These are phyloP conservation scores for Percopsis transmontana DNA, from an alignment of 2,113 vertebrate genomes.

Conservation along the genomic window DNA sequence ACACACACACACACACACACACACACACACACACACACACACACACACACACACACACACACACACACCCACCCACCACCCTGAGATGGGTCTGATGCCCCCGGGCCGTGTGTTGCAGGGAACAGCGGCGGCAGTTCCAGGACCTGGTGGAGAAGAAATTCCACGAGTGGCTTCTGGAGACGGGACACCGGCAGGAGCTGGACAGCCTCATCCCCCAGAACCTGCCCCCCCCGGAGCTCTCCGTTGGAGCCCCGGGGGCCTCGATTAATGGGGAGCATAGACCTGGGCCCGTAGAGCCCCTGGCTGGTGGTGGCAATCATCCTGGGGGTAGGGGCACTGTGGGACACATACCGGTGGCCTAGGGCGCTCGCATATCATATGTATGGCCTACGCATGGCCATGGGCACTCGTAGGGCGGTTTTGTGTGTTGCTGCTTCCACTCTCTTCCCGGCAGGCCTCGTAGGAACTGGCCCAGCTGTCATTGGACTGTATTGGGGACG, in stretches of 20 bases:
- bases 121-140: conserved; percentile 88
- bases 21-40: no score
- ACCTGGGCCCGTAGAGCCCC: neutral
- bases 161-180: conserved; percentile 88
- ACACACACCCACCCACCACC: no score
- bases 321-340: conserved; percentile 67
- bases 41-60: no score
- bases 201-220: conserved; percentile 85
- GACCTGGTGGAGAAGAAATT: conserved; percentile 89
- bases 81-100: no score
- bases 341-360: conserved; percentile 56
- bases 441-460: no score
- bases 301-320: conserved; percentile 4
- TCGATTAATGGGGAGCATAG: neutral
- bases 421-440: no score
- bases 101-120: conserved; percentile 70
- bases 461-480: no score
- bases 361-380: neutral
- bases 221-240: conserved; percentile 15
- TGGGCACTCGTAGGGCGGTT: no score
- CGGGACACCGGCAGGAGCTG: conserved; percentile 87
- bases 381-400: no score
- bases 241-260: neutral
- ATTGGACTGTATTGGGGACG: neutral
- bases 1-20: no score